A percentile compares a stretch with the other conserved stretches of the same genome.
These are phyloP conservation scores for Ptilonorhynchus violaceus DNA, from an alignment of 2,113 vertebrate genomes.

Conservation along the genomic window DNA sequence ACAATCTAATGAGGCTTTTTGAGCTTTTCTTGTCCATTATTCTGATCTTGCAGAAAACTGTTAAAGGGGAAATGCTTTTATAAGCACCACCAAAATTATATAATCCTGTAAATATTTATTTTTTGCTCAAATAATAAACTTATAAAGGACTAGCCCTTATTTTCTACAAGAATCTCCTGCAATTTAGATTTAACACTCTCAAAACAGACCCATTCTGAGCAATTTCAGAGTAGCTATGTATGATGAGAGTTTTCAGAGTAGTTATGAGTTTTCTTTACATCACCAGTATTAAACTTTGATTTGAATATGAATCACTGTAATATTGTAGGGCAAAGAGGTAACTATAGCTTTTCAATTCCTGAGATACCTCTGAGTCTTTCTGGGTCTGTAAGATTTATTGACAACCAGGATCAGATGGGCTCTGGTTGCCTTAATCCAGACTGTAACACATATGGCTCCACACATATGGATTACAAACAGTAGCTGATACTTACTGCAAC, in stretches of 20 bases:
- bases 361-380: neutral
- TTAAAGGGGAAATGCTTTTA: neutral
- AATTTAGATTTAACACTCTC: neutral
- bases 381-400: neutral
- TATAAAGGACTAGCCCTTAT: neutral
- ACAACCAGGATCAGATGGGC: neutral
- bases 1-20: neutral
- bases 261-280: neutral
- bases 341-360: neutral
- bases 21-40: neutral
- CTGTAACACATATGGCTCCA: neutral
- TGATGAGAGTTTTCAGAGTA: neutral
- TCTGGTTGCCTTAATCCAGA: conserved; percentile 7
- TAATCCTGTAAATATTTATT: neutral
- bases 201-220: neutral
- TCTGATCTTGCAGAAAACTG: neutral
- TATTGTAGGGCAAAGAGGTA: neutral
- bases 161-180: neutral
- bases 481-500: neutral
- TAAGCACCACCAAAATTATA: neutral
- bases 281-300: neutral
- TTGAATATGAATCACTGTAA: neutral
- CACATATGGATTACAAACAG: neutral
- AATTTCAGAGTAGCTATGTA: neutral
- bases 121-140: neutral